Evolutionary conservation across 2,888 invertebrate genomes (phyloP), one percentile per base, ranked within the genome.

Genomic region (Hyposoter dolosus): DNA sequence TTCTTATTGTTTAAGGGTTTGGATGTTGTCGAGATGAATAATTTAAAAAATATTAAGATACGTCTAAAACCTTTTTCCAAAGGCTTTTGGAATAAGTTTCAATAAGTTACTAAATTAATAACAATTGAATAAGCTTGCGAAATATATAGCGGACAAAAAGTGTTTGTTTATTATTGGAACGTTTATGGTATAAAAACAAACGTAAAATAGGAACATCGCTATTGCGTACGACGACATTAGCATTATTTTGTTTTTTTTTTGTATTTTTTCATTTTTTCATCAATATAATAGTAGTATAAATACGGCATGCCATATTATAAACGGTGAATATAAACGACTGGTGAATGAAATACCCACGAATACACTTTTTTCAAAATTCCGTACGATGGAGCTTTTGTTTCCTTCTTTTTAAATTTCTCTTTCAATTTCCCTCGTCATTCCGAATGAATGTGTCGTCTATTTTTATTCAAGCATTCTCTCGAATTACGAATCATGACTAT

Each of bases 171-270:
- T 91, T 91, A 89, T 89, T 89, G 82, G 88, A 90, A 90, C 89
- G 86, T 88, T 90, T 85, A 85, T 86, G 87, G 88, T 89, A 91
- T 89, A 89, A 90, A 77, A 89, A 91, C 83, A 90, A 91, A 90
- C 85, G 87, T 89, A 92, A 91, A 90, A 90, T 92, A 90, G 91
- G 91, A 92, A 92, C 91, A 92, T 90, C 90, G 90, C 91, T 92
- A 91, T 90, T 90, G 90, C 90, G 87, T 90, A 91, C 90, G 88
- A 90, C 89, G 89, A 90, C 89, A 89, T 90, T 90, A 90, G 86
- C 89, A 89, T 90, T 80, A 53, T 83, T 66, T 63, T 69, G 71
- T 76, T 72, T 77, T 68, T 77, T 68, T 56, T 53, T 60, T 78
- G 77, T 75, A 56, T 83, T 71, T 68, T 80, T 81, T 66, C 53